Conservation (phyloP, 2,113 vertebrate species). For the Clarias gariepinus region DNA sequence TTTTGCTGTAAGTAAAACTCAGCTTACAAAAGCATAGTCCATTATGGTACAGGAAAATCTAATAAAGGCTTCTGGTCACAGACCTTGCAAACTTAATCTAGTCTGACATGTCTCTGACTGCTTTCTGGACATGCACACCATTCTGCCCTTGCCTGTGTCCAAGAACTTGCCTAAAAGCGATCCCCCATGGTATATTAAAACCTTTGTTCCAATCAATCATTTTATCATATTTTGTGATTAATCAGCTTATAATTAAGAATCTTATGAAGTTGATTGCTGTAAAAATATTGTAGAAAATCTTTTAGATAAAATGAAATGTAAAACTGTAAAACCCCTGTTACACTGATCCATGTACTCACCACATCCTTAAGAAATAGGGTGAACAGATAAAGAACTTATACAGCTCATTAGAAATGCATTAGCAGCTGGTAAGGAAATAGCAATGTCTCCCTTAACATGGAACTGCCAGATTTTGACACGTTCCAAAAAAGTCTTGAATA, state of each 20-base stretch:
- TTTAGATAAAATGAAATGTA: neutral
- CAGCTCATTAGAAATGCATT: too few species aligned
- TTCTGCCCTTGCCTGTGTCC: constrained; percentile 12
- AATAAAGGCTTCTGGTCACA: constrained; percentile 45
- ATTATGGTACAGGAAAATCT: constrained; percentile 42
- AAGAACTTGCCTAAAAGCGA: neutral
- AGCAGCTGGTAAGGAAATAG: too few species aligned
- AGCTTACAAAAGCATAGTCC: constrained; percentile 25
- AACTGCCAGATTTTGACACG: too few species aligned
- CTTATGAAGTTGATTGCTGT: neutral
- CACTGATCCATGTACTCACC: too few species aligned
- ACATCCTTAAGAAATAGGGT: too few species aligned
- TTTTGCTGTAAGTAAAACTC: constrained; percentile 1
- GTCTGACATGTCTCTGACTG: constrained; percentile 38
- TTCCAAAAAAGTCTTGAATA: too few species aligned
- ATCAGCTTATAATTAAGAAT: neutral
- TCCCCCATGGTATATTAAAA: neutral
- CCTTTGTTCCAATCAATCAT: neutral
- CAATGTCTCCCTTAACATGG: too few species aligned
- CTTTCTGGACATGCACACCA: constrained; percentile 11
- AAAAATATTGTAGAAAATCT: neutral
- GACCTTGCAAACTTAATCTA: constrained; percentile 38
- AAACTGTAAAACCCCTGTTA: too few species aligned
- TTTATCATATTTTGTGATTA: neutral
- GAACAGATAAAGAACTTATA: too few species aligned